A percentile compares a stretch with the other conserved stretches of the same genome.
Conservation (phyloP, 2,113 vertebrate species). For the Crotophaga sulcirostris region DNA sequence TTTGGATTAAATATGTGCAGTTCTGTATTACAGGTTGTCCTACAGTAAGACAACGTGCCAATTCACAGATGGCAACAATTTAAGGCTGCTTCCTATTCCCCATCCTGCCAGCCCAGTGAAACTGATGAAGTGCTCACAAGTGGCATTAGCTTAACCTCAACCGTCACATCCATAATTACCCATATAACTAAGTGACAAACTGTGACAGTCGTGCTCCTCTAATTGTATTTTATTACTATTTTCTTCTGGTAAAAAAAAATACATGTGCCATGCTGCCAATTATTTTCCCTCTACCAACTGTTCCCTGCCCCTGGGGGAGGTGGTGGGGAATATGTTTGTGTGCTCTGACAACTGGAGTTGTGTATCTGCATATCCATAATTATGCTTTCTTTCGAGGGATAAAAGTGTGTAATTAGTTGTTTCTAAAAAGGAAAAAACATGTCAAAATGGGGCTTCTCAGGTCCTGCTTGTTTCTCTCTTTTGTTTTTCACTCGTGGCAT, state of each 20-base stretch:
- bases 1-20: background rate
- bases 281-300: background rate
- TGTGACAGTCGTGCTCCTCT: background rate
- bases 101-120: background rate
- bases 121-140: background rate
- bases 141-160: background rate
- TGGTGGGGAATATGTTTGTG: fast-evolving
- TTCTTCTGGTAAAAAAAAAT: background rate
- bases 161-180: background rate
- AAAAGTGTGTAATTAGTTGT: background rate
- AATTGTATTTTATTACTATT: background rate
- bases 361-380: fast-evolving
- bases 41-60: background rate
- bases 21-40: background rate
- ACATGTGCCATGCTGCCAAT: fast-evolving
- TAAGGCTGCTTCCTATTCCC: background rate
- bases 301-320: background rate
- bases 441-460: background rate
- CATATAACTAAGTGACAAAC: background rate
- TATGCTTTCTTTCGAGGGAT: background rate
- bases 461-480: background rate
- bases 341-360: background rate
- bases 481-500: background rate
- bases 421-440: background rate
- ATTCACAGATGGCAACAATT: background rate